A percentile compares a stretch with the other conserved stretches of the same genome.
Conservation (phyloP, 2,113 vertebrate genomes). For the Pantherophis guttatus region DNA sequence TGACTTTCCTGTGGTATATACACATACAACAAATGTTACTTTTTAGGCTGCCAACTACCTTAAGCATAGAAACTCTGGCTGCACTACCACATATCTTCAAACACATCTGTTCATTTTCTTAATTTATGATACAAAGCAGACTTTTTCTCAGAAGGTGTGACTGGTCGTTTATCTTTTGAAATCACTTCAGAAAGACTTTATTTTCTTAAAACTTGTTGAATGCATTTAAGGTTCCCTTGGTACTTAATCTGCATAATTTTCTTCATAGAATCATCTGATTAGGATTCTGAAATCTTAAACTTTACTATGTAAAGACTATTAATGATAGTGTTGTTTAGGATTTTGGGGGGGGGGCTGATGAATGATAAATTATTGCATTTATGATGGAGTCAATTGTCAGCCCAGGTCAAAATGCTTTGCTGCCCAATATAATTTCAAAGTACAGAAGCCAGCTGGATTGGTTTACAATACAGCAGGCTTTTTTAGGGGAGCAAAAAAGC, state of each 20-base stretch:
- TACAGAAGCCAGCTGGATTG: not conserved
- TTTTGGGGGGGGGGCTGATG: not conserved
- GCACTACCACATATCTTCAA: not conserved
- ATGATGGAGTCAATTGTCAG: not conserved
- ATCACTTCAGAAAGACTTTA: not conserved
- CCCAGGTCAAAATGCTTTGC: not conserved
- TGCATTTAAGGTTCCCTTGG: not conserved
- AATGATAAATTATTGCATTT: not conserved
- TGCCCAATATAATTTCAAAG: not conserved
- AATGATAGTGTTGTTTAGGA: not conserved
- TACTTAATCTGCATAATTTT: not conserved
- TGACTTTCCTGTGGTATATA: slow-evolving; percentile 36
- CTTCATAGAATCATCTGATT: not conserved
- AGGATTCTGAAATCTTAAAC: not conserved
- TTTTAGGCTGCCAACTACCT: slow-evolving; percentile 1
- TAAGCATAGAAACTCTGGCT: not conserved
- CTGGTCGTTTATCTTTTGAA: not conserved
- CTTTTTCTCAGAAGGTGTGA: not conserved
- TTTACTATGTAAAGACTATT: not conserved
- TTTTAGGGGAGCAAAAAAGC: not conserved
- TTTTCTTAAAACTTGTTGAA: not conserved
- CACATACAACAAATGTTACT: slow-evolving; percentile 39
- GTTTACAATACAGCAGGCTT: not conserved
- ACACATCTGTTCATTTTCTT: not conserved
- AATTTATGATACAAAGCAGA: not conserved